Evolutionary conservation across 53 echinoderm and acorn worm genomes (phyloP), one percentile per base, ranked within the genome.

Genomic region (Paelopatides confundens): DNA sequence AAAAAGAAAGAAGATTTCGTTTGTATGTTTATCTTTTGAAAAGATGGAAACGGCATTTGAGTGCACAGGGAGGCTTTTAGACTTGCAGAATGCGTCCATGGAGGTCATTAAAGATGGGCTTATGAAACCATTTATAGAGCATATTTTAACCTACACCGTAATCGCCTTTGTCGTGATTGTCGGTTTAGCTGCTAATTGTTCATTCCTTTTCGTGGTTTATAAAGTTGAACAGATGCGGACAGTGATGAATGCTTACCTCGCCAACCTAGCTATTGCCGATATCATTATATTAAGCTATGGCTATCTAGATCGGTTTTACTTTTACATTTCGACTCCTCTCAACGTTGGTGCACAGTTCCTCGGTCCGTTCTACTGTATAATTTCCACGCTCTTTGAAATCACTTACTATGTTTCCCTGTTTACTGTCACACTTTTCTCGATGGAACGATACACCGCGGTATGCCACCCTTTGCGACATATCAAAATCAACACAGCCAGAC

Each of bases 191-290:
- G 79, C 79, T 2, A 53, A 79, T 18, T 17, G 23, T 31, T 31
- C 30, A 14, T 79, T 79, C 34, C 29, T 79, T 5, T 53, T 50
- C 21, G 79, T 79, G 10, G 79, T 79, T 33, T 48, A 48, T 33
- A 79, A 79, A 54, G 53, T 31, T 43, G 34, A 51, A 21, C 51
- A 27, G 6, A 31, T 79, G 79, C 79, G 12, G 11, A 79, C 79
- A 1, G 79, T 53, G 32, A 79, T 79, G 79, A 79, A 79, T 46
- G 79, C 53, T 31, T 79, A 54, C 18, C 79, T 79, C 31, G 79
- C 52, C 7, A 54, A 79, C 32, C 18, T 79, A 79, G 79, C 79
- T 50, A 33, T 79, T 2, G 79, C 79, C 13, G 79, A 79, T 48
- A 79, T 79, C 8, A 79, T 54, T 10, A 32, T 79, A 2, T n/a